Conservation (phyloP, 2,113 vertebrate genomes). For the Aramus guarauna region DNA sequence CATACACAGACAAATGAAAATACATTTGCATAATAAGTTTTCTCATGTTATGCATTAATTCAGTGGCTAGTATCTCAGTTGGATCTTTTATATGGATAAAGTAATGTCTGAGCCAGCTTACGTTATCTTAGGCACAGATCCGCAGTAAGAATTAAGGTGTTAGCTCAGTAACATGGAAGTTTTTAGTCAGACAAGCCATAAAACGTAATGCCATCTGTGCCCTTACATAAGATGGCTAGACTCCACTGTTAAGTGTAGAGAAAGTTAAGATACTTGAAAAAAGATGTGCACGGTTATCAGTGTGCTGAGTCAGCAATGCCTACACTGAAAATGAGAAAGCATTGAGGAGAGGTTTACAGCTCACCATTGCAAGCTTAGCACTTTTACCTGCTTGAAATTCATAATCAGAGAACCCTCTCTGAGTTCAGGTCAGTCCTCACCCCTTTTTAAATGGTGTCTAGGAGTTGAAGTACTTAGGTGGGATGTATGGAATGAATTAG, state of each 20-base stretch:
- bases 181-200: neutral
- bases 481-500: neutral
- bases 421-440: neutral
- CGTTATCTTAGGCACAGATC: neutral
- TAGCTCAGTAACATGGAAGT: neutral
- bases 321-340: neutral
- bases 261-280: neutral
- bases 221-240: neutral
- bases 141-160: neutral
- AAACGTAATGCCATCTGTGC: neutral
- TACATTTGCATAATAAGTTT: neutral
- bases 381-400: neutral
- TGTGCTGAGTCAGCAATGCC: neutral
- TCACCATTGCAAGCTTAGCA: neutral
- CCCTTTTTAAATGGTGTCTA: neutral
- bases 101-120: neutral
- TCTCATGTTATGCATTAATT: neutral
- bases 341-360: neutral
- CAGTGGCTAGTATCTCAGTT: neutral
- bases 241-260: neutral
- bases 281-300: neutral
- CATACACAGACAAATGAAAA: neutral
- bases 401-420: neutral
- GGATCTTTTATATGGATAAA: neutral
- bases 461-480: neutral